Percentiles rank a stretch among this genome's conserved stretches.
Evolutionary conservation across 2,113 vertebrate genomes (phyloP).

Genomic region (Lagopus leucura): DNA sequence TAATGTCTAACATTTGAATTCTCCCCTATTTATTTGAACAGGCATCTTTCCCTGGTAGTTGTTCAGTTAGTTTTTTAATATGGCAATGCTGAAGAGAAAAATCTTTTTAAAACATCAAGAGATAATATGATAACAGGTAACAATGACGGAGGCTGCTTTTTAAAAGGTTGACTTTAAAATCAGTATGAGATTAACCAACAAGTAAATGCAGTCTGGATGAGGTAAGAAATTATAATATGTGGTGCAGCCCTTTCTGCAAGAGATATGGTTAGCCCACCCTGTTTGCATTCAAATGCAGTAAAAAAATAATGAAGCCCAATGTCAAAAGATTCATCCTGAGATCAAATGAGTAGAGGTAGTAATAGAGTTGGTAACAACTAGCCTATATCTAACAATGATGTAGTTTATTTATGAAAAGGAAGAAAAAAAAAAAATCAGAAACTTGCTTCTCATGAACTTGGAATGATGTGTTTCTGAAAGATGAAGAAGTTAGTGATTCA

Average conservation of each 20-base stretch:
- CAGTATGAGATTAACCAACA: neutral
- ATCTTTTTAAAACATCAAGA: neutral
- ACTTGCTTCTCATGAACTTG: neutral
- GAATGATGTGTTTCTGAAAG: neutral
- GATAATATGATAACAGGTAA: neutral
- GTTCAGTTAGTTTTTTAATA: neutral
- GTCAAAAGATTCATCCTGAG: neutral
- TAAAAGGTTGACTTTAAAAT: neutral
- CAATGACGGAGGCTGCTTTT: neutral
- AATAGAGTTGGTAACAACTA: neutral
- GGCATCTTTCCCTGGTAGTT: neutral
- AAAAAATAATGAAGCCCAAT: neutral
- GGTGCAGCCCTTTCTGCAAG: neutral
- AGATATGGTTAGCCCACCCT: neutral
- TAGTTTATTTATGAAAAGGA: neutral
- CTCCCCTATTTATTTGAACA: neutral
- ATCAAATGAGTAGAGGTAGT: neutral
- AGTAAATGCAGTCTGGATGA: slow-evolving; percentile 1
- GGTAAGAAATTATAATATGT: neutral
- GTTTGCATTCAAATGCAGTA: neutral
- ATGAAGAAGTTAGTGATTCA: neutral
- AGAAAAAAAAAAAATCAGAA: neutral
- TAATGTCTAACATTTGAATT: neutral
- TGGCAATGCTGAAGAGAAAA: neutral
- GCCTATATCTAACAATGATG: neutral